A percentile compares a stretch with the other conserved stretches of the same genome.
These are phyloP conservation scores for Synergus laeviventris DNA, from an alignment of 2,888 invertebrate species.

Conservation along the genomic window DNA sequence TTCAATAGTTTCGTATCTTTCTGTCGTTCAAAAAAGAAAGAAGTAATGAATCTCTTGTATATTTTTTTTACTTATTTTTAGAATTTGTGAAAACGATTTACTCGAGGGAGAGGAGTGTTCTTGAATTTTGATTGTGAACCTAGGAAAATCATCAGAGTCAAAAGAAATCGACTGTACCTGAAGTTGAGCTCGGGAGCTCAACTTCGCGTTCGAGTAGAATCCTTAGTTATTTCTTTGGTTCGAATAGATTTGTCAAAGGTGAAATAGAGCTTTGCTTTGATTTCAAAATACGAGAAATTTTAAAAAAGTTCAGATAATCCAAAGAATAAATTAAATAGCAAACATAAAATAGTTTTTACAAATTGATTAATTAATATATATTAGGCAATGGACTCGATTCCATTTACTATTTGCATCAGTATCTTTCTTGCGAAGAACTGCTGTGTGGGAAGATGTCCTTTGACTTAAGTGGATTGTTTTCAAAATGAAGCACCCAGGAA, in stretches of 20 bases:
- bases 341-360: no score
- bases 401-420: no score
- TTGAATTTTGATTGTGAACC: slow-evolving; percentile 22
- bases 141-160: not conserved
- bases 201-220: not conserved
- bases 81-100: not conserved
- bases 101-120: not conserved
- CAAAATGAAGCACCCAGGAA: slow-evolving; percentile 3
- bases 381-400: no score
- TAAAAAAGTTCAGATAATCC: no score
- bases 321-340: no score
- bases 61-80: not conserved
- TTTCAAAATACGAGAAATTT: no score
- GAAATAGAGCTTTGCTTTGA: not conserved
- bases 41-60: not conserved
- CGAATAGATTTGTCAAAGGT: not conserved
- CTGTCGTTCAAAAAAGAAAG: not conserved
- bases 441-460: not conserved
- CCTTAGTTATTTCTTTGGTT: not conserved
- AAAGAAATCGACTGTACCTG: slow-evolving; percentile 14
- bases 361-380: no score
- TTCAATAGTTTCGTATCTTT: not conserved
- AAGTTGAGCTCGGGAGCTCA: slow-evolving; percentile 1
- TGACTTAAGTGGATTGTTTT: slow-evolving; percentile 12
- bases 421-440: not conserved